A percentile compares a stretch with the other conserved stretches of the same genome.
Conservation (phyloP, 2,113 vertebrate species). For the Campylomormyrus numenius region DNA sequence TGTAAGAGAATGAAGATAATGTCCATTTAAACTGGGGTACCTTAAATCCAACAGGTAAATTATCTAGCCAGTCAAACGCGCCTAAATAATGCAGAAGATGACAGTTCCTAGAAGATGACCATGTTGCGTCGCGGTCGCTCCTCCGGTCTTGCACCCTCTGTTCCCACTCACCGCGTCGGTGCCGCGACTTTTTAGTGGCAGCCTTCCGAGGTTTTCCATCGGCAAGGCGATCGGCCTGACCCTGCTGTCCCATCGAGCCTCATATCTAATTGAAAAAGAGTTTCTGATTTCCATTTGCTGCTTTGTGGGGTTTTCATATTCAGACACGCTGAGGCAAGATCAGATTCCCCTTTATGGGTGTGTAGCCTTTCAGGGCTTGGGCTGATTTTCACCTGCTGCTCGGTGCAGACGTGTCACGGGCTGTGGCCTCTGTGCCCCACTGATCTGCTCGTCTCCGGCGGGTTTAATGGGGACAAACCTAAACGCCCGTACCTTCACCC, state of each 20-base stretch:
- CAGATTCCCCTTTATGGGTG: neutral
- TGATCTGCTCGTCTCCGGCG: neutral
- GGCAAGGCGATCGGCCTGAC: neutral
- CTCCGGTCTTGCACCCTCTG: neutral
- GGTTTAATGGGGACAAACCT: neutral
- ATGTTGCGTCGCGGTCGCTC: neutral
- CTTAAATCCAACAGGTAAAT: neutral
- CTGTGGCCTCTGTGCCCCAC: neutral
- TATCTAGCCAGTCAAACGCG: neutral
- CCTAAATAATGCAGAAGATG: neutral
- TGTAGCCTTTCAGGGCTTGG: neutral
- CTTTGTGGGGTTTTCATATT: neutral
- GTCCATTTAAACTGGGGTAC: neutral
- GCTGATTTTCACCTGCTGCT: neutral
- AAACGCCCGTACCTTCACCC: neutral
- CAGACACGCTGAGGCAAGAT: neutral
- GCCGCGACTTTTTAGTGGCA: neutral
- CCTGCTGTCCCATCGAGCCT: neutral
- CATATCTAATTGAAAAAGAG: neutral
- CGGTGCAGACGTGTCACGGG: neutral
- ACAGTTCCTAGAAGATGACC: neutral
- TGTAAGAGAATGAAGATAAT: neutral
- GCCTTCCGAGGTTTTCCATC: neutral
- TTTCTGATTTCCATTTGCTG: neutral
- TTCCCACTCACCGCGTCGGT: neutral